phyloP scores from a whole-genome alignment of 1,140 invertebrate species.

The Anoplolepis gracilipes region DNA sequence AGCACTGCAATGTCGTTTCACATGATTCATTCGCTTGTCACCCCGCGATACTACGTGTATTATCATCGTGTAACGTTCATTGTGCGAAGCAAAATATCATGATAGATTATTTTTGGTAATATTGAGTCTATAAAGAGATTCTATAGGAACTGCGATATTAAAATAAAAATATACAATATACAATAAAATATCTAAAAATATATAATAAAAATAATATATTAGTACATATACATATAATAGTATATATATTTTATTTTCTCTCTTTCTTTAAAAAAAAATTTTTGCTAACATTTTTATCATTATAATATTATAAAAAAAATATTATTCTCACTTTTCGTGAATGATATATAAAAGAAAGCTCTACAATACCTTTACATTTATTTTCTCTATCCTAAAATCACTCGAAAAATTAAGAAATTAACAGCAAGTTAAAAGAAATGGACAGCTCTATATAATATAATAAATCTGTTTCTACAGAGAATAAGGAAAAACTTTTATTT shows the following conservation, averaged over 20 bases:
- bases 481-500: background rate
- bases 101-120: slow-evolving; percentile 26
- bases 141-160: background rate
- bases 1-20: slow-evolving; percentile 25
- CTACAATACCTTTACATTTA: background rate
- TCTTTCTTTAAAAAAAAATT: too few relatives aligned
- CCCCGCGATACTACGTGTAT: slow-evolving; percentile 7
- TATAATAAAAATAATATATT: background rate
- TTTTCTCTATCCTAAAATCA: background rate
- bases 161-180: background rate
- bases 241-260: too few relatives aligned
- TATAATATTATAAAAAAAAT: too few relatives aligned
- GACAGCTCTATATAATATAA: background rate
- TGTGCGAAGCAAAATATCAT: background rate
- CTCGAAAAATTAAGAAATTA: background rate
- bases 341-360: too few relatives aligned
- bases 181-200: background rate
- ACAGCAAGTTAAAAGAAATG: background rate
- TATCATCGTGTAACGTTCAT: slow-evolving; percentile 13
- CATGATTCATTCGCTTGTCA: slow-evolving; percentile 42
- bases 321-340: too few relatives aligned
- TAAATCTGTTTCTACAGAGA: background rate
- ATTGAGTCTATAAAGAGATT: too few relatives aligned
- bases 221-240: too few relatives aligned
- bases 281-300: too few relatives aligned